Base-by-base conservation (phyloP, 2,113 vertebrate species). In the Rhinogobius similis region DNA sequence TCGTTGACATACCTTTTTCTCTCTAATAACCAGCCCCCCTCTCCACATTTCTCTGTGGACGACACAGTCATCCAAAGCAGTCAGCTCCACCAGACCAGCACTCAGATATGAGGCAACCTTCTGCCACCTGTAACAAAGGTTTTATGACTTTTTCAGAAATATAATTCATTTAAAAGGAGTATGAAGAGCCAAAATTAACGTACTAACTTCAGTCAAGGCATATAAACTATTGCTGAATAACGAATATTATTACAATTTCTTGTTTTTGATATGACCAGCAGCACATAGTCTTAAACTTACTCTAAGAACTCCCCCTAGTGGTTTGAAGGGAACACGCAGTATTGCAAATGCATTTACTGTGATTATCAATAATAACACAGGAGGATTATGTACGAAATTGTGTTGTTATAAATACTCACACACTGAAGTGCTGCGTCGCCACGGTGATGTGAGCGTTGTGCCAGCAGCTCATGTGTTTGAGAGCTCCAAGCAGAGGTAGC, bases 381-480 rank as follows among this genome's bases (percentile, higher is more conserved):
- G 16, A 39, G n/a, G 20, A 50, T 50, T 50, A n/a, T n/a, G 46
- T 39, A 21, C 10, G 13, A 62, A 62, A 62, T 4, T 39, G 18
- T 20, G 13, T 12, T 56, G 38, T 46, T 43, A 18, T 12, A 62
- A 13, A 8, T 76, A 39, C 85, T 87, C 43, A 91, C 90, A 85
- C 83, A 14, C 69, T 10, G 1, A 39, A 59, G 61, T 90, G 65
- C 20, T 78, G 72, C 50, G 88, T 83, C 62, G 88, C 62, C 3
- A 91, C 27, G 21, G 20, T 85, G 76, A 87, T 88, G 59, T 88
- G 82, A 20, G 90, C 88, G 67, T 83, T 61, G n/a, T 90, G 88
- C 90, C 90, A 91, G 71, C 79, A 83, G 62, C 66, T 81, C 85
- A 91, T 79, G 68, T 89, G 90, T 81, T 86, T 89, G 29, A 91